Evolutionary conservation across 2,113 vertebrate genomes (phyloP), one percentile per base, ranked within the genome.

Genomic region (Lanius ludovicianus): DNA sequence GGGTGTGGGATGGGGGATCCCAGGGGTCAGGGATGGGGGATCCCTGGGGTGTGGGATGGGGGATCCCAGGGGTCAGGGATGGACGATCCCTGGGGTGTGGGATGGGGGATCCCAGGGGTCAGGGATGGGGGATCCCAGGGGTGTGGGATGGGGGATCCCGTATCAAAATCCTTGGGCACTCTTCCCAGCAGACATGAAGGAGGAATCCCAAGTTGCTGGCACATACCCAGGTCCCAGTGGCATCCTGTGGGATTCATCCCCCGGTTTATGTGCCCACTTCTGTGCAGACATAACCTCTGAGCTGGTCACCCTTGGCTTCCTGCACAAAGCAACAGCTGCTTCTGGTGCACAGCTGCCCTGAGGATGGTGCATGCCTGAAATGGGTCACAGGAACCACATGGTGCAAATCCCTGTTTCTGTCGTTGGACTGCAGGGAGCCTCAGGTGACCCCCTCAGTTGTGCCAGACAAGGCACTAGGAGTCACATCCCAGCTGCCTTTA

Each of bases 401-500:
- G 30, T 69, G n/a, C 55, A 70, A 64, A 24, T 15, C 41, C 53
- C 62, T 35, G 11, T 22, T 91, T 47, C 39, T 60, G 65, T 79
- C 30, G 27, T 5, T 47, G 15, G 52, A 4, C 64, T 71, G 65
- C 74, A 41, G 73, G 64, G 52, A 82, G 11, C 81, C 70, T 57
- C 0, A 0, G 15, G 35, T 64, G 65, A 75, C 57, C 35, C 10
- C 10, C 60, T 55, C 59, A 30, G 67, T 15, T 6, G 5, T 42
- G 76, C 62, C 41, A 74, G 25, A 46, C 3, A 13, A 42, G 77
- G 35, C 28, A 12, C 52, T 0, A 3, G 1, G 7, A 64, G 31
- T 24, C 16, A 11, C 1, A 4, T 82, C 37, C 60, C 73, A 2
- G 4, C 68, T 91, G 76, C 35, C 87, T 75, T 70, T 39, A 8